A percentile compares a stretch with the other conserved stretches of the same genome.
Evolutionary conservation across 1,140 invertebrate genomes (phyloP).

Genomic region (Leucophenga varia): DNA sequence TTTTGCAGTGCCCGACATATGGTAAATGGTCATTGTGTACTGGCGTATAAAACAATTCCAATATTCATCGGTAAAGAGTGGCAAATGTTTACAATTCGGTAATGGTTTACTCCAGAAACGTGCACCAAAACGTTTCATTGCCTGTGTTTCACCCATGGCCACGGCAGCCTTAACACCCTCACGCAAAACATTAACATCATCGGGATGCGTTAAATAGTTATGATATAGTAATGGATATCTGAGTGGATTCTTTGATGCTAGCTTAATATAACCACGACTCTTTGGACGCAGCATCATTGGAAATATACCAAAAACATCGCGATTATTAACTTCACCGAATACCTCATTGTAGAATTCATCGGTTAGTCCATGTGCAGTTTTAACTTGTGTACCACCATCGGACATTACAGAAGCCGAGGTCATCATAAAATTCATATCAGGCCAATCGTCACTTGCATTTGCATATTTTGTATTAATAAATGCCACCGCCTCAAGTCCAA

Average conservation of each 20-base stretch:
- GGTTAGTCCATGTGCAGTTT: constrained; percentile 74
- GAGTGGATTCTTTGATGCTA: constrained; percentile 77
- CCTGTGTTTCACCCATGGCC: constrained; percentile 73
- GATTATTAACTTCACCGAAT: constrained; percentile 68
- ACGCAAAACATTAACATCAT: constrained; percentile 75
- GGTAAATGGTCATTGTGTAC: constrained; percentile 86
- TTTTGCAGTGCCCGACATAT: constrained; percentile 79
- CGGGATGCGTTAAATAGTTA: constrained; percentile 82
- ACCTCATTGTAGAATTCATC: constrained; percentile 79
- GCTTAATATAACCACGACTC: constrained; percentile 75
- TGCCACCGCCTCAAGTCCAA: constrained; percentile 80
- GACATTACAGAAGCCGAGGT: constrained; percentile 77
- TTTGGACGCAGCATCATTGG: constrained; percentile 86
- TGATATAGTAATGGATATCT: constrained; percentile 85
- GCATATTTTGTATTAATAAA: constrained; percentile 87
- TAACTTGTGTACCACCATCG: constrained; percentile 67
- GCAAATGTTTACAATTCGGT: constrained; percentile 78
- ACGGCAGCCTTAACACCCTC: constrained; percentile 84
- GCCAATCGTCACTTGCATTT: constrained; percentile 81
- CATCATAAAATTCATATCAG: constrained; percentile 86
- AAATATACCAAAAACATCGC: constrained; percentile 76
- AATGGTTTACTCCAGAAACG: constrained; percentile 70
- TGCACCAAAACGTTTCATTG: constrained; percentile 73
- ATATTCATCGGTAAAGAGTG: constrained; percentile 77
- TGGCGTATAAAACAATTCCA: constrained; percentile 79